phyloP scores from a whole-genome alignment of 2,888 invertebrate species.

The Brachylomia viminalis region DNA sequence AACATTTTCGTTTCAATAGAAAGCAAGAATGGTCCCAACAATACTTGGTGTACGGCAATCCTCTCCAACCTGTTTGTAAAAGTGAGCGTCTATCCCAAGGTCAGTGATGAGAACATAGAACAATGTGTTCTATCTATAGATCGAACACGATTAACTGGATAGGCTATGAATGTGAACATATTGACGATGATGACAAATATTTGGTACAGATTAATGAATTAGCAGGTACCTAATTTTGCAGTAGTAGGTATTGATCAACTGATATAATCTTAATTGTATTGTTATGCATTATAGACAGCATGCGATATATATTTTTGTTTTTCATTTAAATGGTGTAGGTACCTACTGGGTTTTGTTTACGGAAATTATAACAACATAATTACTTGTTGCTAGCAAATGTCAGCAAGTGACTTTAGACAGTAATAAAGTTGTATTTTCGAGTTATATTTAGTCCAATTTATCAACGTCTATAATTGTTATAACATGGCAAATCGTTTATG shows the following conservation, averaged over 20 bases:
- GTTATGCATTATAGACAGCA: not conserved
- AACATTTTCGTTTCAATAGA: slow-evolving; percentile 66
- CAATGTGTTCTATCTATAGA: slow-evolving; percentile 57
- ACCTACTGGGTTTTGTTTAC: slow-evolving; percentile 46
- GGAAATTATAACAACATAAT: slow-evolving; percentile 43
- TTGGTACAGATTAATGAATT: slow-evolving; percentile 15
- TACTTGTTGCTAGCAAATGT: slow-evolving; percentile 33
- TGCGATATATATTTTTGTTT: not conserved
- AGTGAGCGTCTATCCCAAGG: slow-evolving; percentile 84
- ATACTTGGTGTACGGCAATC: slow-evolving; percentile 72
- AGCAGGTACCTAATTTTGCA: slow-evolving; percentile 5
- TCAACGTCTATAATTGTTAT: not conserved
- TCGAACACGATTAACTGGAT: slow-evolving; percentile 10
- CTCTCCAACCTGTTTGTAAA: slow-evolving; percentile 80
- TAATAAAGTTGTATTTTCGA: not conserved
- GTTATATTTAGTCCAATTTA: not conserved
- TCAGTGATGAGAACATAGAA: slow-evolving; percentile 79
- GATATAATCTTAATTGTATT: slow-evolving; percentile 20
- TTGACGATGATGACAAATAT: slow-evolving; percentile 3
- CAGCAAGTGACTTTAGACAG: slow-evolving; percentile 31
- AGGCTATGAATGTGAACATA: slow-evolving; percentile 11
- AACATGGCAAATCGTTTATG: slow-evolving; percentile 1
- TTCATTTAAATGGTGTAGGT: not conserved
- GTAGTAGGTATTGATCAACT: not conserved
- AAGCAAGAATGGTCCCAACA: slow-evolving; percentile 75